Evolutionary conservation across 2,888 invertebrate species (phyloP), one percentile per base, ranked within the genome.

Genomic region (Troides oblongomaculatus): DNA sequence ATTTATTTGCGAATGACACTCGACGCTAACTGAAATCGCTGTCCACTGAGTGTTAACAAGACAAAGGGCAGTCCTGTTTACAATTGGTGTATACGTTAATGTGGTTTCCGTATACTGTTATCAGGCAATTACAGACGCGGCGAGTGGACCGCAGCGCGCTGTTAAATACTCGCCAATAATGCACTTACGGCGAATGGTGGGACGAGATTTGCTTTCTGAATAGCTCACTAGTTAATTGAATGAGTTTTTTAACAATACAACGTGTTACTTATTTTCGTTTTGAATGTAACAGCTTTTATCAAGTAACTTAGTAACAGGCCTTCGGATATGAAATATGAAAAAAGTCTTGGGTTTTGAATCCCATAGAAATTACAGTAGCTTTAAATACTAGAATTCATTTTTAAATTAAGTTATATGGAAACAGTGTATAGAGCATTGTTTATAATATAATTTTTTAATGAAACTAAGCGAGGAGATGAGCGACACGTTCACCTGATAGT

Each of bases 101-200:
- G 77, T 81, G 79, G 79, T 78, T 78, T 75, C 82, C 72, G 76
- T 75, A 74, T 74, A 77, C 79, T 77, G 86, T 88, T 91, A 91
- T 91, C 91, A 77, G 77, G 70, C 73, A 75, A 77, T 76, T 80
- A 83, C 91, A 90, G 89, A 78, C 86, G 79, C 75, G 73, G 69
- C 79, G 75, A 74, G 74, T 75, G 78, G 81, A 81, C 90, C 88
- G 72, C 90, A 86, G 83, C 81, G 84, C 81, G 70, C 69, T 78
- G 77, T 86, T 89, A 88, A 90, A 86, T 86, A 87, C 84, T 79
- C 76, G 73, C 80, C 84, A 84, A 86, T 88, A 87, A 84, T 76
- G 82, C 84, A 86, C 87, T 89, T 84, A 87, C 77, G 80, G 78
- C 73, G 91, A 84, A 82, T 90, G 90, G 77, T 75, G 79, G 78